Evolutionary conservation across 2,888 invertebrate species (phyloP).

Genomic region (Volucella bombylans): DNA sequence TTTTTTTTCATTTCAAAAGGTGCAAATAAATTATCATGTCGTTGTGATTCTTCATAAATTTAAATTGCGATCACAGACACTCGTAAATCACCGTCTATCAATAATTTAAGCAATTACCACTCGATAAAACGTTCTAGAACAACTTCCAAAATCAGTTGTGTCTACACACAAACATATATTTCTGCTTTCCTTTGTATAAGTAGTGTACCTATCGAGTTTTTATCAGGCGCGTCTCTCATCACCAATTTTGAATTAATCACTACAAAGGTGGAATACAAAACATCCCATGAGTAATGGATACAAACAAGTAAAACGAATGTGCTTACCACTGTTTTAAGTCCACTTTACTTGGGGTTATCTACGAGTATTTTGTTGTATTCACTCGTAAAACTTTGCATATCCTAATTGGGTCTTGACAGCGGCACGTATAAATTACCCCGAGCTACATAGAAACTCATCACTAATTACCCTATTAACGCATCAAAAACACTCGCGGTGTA

Average conservation of each 20-base stretch:
- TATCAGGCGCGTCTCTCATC: constrained; percentile 1
- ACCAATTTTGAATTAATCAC: constrained; percentile 21
- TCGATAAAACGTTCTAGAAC: constrained; percentile 25
- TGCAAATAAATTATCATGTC: constrained; percentile 17
- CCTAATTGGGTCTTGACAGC: constrained; percentile 39
- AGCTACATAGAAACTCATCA: constrained; percentile 41
- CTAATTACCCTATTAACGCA: constrained; percentile 59
- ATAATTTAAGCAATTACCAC: constrained; percentile 28
- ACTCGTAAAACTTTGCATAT: constrained; percentile 52
- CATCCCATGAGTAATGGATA: constrained; percentile 17
- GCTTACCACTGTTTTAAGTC: constrained; percentile 9
- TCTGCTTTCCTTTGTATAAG: not conserved
- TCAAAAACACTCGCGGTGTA: constrained; percentile 26
- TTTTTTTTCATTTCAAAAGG: not conserved
- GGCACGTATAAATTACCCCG: constrained; percentile 39
- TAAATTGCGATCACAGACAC: constrained; percentile 34
- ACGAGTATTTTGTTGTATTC: constrained; percentile 6
- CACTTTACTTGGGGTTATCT: constrained; percentile 19
- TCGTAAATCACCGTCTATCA: constrained; percentile 23
- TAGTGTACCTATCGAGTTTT: constrained; percentile 5
- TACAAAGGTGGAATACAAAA: constrained; percentile 56
- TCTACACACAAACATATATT: not conserved
- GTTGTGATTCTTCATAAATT: not conserved
- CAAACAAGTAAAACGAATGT: not conserved
- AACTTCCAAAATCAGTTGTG: constrained; percentile 19